Evolutionary conservation across 2,797 vertebrate genomes (phyloP).

Genomic region (Manis pentadactyla): DNA sequence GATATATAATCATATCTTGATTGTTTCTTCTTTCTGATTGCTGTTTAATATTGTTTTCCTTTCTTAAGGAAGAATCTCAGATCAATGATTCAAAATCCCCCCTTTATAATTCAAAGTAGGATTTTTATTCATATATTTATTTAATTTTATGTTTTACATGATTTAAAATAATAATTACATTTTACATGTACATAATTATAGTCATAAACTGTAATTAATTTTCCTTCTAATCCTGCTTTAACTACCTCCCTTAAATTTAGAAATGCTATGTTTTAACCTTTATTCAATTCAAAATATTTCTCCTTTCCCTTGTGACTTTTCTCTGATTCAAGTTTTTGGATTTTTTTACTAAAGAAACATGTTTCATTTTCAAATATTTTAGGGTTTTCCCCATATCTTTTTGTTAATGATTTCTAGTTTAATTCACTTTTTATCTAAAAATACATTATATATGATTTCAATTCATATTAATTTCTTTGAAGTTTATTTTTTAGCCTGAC

Average conservation of each 20-base stretch:
- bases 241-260: not conserved
- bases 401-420: not conserved
- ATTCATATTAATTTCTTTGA: not conserved
- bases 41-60: not conserved
- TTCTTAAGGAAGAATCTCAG: not conserved
- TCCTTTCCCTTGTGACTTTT: not conserved
- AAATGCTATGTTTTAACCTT: not conserved
- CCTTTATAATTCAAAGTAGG: not conserved
- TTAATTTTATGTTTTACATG: not conserved
- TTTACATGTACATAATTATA: not conserved
- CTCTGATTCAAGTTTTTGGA: not conserved
- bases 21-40: not conserved
- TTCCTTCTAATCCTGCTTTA: not conserved
- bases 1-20: not conserved
- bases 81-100: not conserved
- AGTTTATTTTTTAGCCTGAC: not conserved
- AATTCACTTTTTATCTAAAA: not conserved
- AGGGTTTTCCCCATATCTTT: not conserved
- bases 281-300: conserved; percentile 24
- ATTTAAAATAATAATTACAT: not conserved
- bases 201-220: not conserved
- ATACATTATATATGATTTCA: not conserved
- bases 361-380: not conserved
- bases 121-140: not conserved
- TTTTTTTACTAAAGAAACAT: not conserved